These are phyloP conservation scores for Aporophyla lueneburgensis DNA, from an alignment of 2,888 invertebrate species.

Conservation along the genomic window DNA sequence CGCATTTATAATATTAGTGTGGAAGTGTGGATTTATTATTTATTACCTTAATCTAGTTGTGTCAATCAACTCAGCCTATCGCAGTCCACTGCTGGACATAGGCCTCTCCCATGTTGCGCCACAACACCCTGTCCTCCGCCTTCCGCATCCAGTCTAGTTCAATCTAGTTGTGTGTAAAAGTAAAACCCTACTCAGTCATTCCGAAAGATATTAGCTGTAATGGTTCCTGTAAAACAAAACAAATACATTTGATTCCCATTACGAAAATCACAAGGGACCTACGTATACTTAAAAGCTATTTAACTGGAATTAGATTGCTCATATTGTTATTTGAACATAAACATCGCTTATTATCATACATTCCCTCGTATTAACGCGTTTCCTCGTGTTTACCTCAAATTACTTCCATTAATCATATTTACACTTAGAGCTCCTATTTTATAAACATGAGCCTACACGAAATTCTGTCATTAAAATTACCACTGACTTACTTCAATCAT, in stretches of 20 bases:
- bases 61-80: no score
- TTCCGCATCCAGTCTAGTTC: no score
- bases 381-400: constrained; percentile 11
- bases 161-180: background rate
- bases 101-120: no score
- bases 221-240: background rate
- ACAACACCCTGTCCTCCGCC: no score
- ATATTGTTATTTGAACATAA: no score
- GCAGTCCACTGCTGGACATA: no score
- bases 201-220: background rate
- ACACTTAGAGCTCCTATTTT: constrained; percentile 7
- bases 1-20: no score
- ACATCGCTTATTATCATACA: background rate
- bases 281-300: background rate
- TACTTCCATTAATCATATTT: constrained; percentile 31
- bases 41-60: no score
- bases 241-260: background rate
- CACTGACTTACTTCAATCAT: no score
- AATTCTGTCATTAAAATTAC: constrained; percentile 26
- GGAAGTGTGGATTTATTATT: no score
- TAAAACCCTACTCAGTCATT: background rate
- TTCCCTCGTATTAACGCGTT: constrained; percentile 12
- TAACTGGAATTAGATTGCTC: background rate
- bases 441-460: no score
- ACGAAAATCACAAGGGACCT: background rate